Evolutionary conservation across 2,113 vertebrate genomes (phyloP), one percentile per base, ranked within the genome.

Genomic region (Polypterus senegalus): DNA sequence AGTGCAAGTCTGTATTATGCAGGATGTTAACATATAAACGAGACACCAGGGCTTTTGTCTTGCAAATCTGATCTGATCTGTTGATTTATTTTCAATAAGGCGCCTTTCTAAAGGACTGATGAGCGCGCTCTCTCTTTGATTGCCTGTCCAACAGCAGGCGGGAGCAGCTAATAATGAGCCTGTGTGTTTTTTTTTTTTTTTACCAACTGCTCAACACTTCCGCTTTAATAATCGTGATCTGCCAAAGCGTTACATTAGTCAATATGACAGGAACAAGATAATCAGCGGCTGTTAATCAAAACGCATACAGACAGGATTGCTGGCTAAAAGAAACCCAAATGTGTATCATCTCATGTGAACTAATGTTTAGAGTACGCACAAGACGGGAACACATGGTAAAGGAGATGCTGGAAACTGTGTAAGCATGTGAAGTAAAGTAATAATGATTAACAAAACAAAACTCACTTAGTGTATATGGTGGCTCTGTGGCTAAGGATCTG

Each of bases 81-180:
- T 71, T 77, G 71, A 76, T 77, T 74, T 77, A 27, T 27, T 27
- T 76, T 73, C 73, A 80, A 48, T 73, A 70, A 74, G 68, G 63
- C 58, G 54, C 74, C 69, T 67, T 67, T 71, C 67, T 71, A 58
- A 73, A 71, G 71, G 72, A 76, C 74, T 77, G 76, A 79, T 67
- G 68, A 74, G 69, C 64, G 67, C 61, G 67, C 68, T 74, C 72
- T 27, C 27, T 73, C 66, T 73, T 71, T 75, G 69, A 56, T 2
- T 59, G 75, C 59, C 73, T 65, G 69, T 76, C 72, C 80, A 70
- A 27, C 65, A 49, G 69, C 69, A 72, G 4, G 3, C 64, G 70
- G 76, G 75, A 65, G 76, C 68, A 67, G 67, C 76, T 69, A 27
- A 60, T 81, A 82, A 82, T 76, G 76, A 82, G 77, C 73, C 65